Percentiles rank a stretch among this genome's conserved stretches.
phyloP scores from a whole-genome alignment of 2,113 vertebrate genomes.

The Eudyptes chrysolophus region DNA sequence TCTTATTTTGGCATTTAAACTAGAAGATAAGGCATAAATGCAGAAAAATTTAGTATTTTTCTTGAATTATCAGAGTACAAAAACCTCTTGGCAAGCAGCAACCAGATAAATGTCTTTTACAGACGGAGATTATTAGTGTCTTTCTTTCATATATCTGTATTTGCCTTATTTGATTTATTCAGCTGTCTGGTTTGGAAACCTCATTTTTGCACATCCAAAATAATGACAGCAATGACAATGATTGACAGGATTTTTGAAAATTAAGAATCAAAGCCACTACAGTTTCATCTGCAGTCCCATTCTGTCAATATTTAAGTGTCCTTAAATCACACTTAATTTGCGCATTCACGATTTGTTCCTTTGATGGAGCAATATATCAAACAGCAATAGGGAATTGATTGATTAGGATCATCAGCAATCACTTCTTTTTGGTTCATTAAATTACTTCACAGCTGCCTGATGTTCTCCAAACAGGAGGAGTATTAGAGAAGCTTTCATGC shows the following conservation, averaged over 20 bases:
- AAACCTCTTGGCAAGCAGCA: background rate
- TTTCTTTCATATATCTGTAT: background rate
- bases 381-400: background rate
- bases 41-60: background rate
- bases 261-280: background rate
- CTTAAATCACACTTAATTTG: background rate
- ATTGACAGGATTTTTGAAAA: background rate
- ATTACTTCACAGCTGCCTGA: background rate
- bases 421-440: background rate
- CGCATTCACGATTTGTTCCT: background rate
- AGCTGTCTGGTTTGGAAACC: background rate
- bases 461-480: background rate
- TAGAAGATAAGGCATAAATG: background rate
- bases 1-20: background rate
- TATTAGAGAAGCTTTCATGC: background rate
- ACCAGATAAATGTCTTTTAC: background rate
- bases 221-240: background rate
- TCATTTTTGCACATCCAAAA: background rate
- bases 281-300: background rate
- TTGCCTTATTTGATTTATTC: background rate
- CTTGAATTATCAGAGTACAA: background rate
- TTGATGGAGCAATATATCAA: background rate
- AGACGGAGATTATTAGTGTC: background rate
- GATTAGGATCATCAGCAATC: background rate
- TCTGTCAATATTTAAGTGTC: background rate